Evolutionary conservation across 2,797 vertebrate genomes (phyloP).

Genomic region (Heteromormyrus szaboi): DNA sequence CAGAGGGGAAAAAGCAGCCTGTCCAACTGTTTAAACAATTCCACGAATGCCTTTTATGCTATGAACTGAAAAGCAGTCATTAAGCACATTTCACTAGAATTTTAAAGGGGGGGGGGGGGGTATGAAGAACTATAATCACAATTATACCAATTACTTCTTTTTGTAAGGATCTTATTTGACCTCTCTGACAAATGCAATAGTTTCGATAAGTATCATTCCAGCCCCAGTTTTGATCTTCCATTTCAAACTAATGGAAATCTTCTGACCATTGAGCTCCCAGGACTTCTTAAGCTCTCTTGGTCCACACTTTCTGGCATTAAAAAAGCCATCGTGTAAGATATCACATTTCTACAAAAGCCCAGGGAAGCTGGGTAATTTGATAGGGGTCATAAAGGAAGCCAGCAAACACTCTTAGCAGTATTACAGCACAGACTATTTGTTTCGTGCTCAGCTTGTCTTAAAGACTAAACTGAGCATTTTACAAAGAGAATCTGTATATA

Average conservation of each 20-base stretch:
- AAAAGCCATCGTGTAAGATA: background rate
- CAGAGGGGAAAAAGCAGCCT: background rate
- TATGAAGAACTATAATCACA: background rate
- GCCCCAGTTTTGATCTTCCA: background rate
- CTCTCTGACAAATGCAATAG: background rate
- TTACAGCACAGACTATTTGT: background rate
- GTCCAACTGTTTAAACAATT: background rate
- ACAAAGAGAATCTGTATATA: background rate
- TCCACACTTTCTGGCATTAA: background rate
- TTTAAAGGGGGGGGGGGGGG: background rate
- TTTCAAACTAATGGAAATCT: constrained; percentile 1
- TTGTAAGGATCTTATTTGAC: background rate
- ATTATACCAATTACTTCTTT: background rate
- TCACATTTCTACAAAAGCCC: background rate
- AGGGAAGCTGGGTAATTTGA: background rate
- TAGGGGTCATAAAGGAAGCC: background rate
- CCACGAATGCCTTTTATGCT: background rate
- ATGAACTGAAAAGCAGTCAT: background rate
- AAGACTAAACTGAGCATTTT: background rate
- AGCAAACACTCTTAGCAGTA: background rate
- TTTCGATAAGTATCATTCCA: background rate
- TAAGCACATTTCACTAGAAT: background rate
- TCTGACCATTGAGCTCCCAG: background rate
- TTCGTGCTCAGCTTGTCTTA: background rate
- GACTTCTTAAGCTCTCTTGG: background rate